Percentiles rank a stretch among this genome's conserved stretches.
Evolutionary conservation across 1,140 invertebrate species (phyloP).

Genomic region (Ceratitis capitata): DNA sequence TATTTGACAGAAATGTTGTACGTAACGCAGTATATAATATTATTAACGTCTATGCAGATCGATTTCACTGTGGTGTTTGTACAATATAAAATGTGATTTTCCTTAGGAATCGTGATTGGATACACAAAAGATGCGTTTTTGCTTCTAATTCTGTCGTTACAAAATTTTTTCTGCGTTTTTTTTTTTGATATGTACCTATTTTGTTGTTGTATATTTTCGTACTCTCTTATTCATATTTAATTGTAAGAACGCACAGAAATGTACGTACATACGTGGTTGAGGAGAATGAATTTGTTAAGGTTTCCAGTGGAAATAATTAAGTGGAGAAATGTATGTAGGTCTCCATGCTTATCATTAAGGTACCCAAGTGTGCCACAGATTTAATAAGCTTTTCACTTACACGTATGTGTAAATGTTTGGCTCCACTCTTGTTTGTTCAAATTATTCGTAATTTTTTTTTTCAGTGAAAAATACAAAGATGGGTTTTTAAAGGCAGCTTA

Average conservation of each 20-base stretch:
- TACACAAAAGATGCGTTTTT: no score
- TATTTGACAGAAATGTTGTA: not conserved
- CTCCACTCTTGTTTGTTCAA: not conserved
- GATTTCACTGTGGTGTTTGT: not conserved
- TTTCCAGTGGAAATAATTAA: no score
- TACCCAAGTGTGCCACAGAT: not conserved
- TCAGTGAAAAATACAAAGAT: slow-evolving; percentile 25
- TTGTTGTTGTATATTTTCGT: no score
- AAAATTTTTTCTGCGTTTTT: no score
- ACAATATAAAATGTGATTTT: not conserved
- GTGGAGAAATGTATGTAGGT: not conserved
- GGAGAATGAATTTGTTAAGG: no score
- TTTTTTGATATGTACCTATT: no score
- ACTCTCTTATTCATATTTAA: no score
- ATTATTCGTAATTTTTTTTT: no score
- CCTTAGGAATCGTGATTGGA: not conserved
- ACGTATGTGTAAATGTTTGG: slow-evolving; percentile 40
- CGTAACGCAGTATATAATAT: not conserved
- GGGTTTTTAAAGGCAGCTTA: slow-evolving; percentile 29
- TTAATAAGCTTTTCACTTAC: not conserved
- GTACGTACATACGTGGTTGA: no score
- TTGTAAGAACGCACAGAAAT: no score
- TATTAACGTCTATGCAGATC: no score
- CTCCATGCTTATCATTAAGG: not conserved
- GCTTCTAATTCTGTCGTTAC: no score